These are phyloP conservation scores for Mythimna albipuncta DNA, from an alignment of 2,888 invertebrate genomes.

Conservation along the genomic window DNA sequence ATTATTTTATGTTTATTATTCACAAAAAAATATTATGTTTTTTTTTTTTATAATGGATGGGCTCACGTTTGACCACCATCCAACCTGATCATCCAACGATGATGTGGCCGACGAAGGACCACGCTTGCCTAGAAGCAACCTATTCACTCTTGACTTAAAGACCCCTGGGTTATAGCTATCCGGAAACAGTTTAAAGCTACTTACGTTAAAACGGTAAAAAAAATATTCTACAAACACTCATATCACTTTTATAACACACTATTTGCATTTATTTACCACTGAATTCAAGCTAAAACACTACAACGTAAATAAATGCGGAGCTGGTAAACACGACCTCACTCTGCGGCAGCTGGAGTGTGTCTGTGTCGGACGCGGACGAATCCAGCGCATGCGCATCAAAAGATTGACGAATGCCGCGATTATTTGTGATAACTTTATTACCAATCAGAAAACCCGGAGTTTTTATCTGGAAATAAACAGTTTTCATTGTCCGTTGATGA, in stretches of 20 bases:
- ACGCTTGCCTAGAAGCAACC: no score
- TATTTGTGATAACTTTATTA: slow-evolving; percentile 3
- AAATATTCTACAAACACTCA: neutral
- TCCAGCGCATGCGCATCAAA: slow-evolving; percentile 5
- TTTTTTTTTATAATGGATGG: no score
- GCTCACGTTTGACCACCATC: no score
- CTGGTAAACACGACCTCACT: neutral
- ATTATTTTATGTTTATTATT: slow-evolving; percentile 4
- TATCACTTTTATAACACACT: neutral
- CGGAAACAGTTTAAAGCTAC: neutral
- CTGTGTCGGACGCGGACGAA: neutral
- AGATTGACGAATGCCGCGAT: neutral
- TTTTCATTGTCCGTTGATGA: neutral
- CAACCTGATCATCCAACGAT: no score
- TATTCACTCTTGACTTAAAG: no score
- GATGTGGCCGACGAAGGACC: no score
- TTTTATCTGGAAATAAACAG: neutral
- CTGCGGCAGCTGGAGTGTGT: neutral
- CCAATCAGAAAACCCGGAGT: neutral
- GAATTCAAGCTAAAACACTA: neutral
- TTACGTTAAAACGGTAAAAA: neutral
- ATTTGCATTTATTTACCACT: neutral
- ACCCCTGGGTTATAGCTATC: no score
- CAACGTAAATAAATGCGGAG: neutral
- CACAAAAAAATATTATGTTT: neutral